Conservation (phyloP, 2,113 vertebrate species). For the Tragelaphus buxtoni region DNA sequence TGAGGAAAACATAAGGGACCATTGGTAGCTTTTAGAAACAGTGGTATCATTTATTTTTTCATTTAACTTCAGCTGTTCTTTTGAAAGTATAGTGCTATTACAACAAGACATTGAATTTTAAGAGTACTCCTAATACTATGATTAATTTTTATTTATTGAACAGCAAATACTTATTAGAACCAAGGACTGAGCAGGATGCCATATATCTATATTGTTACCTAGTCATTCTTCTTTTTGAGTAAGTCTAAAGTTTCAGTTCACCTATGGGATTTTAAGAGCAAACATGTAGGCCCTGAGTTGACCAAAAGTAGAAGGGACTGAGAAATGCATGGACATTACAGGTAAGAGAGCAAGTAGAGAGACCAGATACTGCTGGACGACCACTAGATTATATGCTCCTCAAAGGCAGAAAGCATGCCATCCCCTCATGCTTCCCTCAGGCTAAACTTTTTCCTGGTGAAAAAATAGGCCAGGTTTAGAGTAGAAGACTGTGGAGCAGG, state of each 20-base stretch:
- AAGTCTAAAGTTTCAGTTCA: not conserved
- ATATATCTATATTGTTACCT: not conserved
- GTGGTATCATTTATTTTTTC: not conserved
- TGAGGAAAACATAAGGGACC: not conserved
- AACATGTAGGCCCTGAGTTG: not conserved
- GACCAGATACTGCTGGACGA: not conserved
- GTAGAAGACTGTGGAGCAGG: not conserved
- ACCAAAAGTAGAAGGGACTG: not conserved
- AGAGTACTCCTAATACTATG: not conserved
- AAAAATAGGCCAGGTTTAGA: not conserved
- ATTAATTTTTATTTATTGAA: not conserved
- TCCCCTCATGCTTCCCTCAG: not conserved
- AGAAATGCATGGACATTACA: not conserved
- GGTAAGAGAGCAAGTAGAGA: not conserved
- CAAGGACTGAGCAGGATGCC: not conserved
- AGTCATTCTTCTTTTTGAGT: not conserved
- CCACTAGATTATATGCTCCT: not conserved
- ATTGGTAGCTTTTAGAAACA: not conserved
- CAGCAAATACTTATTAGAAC: not conserved
- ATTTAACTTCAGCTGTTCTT: not conserved
- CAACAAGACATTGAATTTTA: not conserved
- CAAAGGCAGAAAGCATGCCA: not conserved
- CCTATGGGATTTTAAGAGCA: not conserved
- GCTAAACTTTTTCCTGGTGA: not conserved
- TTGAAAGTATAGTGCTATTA: not conserved